Percentiles rank a stretch among this genome's conserved stretches.
phyloP scores from a whole-genome alignment of 2,888 invertebrate species.

The Rhodophaea formosa region DNA sequence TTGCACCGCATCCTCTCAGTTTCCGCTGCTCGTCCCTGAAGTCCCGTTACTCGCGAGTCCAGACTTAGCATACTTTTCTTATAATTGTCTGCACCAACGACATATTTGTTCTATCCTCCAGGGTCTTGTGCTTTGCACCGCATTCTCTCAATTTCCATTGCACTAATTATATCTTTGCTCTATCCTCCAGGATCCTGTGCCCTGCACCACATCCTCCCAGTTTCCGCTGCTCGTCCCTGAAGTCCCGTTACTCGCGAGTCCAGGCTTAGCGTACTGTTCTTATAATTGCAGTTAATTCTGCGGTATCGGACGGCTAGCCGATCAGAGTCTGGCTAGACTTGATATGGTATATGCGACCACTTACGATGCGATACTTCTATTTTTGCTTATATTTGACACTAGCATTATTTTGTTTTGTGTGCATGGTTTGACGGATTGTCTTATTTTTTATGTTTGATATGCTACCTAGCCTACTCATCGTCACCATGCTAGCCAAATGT shows the following conservation, averaged over 20 bases:
- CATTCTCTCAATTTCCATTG: slow-evolving; percentile 49
- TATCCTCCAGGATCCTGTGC: slow-evolving; percentile 21
- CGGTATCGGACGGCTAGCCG: slow-evolving; percentile 41
- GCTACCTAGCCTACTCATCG: too few species aligned
- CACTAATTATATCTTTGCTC: slow-evolving; percentile 14
- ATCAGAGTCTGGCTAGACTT: slow-evolving; percentile 7
- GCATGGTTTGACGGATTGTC: too few species aligned
- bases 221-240: slow-evolving; percentile 60
- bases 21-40: slow-evolving; percentile 26
- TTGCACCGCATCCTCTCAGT: slow-evolving; percentile 33
- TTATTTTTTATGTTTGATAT: too few species aligned
- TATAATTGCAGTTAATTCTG: slow-evolving; percentile 76
- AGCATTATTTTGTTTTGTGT: too few species aligned
- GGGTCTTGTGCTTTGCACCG: slow-evolving; percentile 39
- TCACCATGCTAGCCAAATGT: too few species aligned
- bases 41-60: slow-evolving; percentile 53
- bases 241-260: slow-evolving; percentile 63
- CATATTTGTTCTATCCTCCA: neutral
- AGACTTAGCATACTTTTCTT: too few species aligned
- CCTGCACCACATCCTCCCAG: slow-evolving; percentile 41
- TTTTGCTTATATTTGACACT: neutral
- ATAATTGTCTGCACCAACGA: too few species aligned
- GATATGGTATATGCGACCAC: slow-evolving; percentile 30
- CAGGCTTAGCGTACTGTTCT: slow-evolving; percentile 60
- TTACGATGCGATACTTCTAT: neutral